Evolutionary conservation across 2,797 vertebrate genomes (phyloP).

Genomic region (Merluccius polli): DNA sequence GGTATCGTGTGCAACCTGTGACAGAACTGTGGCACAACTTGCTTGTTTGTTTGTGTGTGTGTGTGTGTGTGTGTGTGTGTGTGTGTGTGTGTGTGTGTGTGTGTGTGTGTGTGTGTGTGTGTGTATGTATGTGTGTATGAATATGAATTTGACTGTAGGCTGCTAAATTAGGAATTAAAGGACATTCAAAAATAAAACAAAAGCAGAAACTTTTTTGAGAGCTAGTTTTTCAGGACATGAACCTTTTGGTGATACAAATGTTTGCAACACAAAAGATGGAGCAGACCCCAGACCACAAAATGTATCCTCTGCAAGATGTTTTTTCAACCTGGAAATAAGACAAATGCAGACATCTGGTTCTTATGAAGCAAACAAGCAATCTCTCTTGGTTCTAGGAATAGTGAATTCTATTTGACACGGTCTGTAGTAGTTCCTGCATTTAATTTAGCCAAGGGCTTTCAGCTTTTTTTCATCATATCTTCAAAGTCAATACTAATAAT

Average conservation of each 20-base stretch:
- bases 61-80: slow-evolving; percentile 23
- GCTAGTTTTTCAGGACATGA: neutral
- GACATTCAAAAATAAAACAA: neutral
- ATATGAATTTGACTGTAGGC: neutral
- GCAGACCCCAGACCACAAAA: slow-evolving; percentile 27
- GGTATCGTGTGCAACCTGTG: slow-evolving; percentile 28
- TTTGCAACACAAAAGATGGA: slow-evolving; percentile 27
- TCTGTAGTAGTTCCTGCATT: neutral
- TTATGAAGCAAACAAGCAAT: slow-evolving; percentile 10
- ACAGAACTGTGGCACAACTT: neutral
- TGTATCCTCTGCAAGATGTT: slow-evolving; percentile 21
- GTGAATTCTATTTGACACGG: neutral
- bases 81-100: slow-evolving; percentile 6
- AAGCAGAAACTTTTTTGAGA: neutral
- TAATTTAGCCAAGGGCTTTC: neutral
- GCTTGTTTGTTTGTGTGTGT: neutral
- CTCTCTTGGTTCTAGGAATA: neutral
- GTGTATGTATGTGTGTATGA: slow-evolving; percentile 14
- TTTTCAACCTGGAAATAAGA: slow-evolving; percentile 19
- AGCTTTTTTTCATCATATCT: neutral
- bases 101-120: slow-evolving; percentile 6
- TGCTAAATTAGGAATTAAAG: neutral
- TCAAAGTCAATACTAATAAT: neutral
- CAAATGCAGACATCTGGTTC: slow-evolving; percentile 11
- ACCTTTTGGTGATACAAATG: slow-evolving; percentile 10